Conservation (phyloP, 2,888 invertebrate genomes). For the Papilio elwesi region DNA sequence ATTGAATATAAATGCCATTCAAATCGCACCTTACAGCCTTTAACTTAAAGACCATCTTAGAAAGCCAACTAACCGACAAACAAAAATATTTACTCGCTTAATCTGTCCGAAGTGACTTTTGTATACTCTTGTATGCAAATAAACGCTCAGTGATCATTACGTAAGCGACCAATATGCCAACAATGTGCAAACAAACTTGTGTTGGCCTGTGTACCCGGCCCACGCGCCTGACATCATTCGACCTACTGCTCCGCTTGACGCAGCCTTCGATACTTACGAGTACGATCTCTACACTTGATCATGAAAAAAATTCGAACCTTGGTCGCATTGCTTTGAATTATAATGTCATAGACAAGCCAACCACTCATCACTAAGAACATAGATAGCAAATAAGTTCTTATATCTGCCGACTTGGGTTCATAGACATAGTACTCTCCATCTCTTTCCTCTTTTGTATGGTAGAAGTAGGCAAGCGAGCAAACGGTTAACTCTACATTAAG, state of each 20-base stretch:
- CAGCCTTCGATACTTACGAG: constrained; percentile 18
- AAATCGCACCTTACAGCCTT: background rate
- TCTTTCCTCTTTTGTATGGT: too few relatives aligned
- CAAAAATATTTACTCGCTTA: constrained; percentile 24
- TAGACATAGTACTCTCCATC: too few relatives aligned
- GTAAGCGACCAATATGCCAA: constrained; percentile 27
- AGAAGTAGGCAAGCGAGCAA: too few relatives aligned
- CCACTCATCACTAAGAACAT: background rate
- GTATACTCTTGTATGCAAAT: constrained; percentile 26
- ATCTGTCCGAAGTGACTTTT: constrained; percentile 1
- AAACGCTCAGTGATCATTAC: constrained; percentile 21
- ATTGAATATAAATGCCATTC: background rate
- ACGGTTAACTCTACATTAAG: too few relatives aligned
- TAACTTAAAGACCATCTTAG: background rate
- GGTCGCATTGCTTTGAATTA: constrained; percentile 1
- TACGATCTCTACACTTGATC: constrained; percentile 1
- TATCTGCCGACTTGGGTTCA: too few relatives aligned
- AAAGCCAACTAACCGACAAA: constrained; percentile 1
- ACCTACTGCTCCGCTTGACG: constrained; percentile 41
- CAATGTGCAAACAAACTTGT: constrained; percentile 12
- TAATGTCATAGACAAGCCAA: constrained; percentile 2
- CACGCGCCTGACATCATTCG: constrained; percentile 52
- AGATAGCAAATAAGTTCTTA: background rate
- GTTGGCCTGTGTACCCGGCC: constrained; percentile 42
- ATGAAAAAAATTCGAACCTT: constrained; percentile 6